Evolutionary conservation across 1,140 invertebrate genomes (phyloP), one percentile per base, ranked within the genome.

Genomic region (Bradynema listronoti): DNA sequence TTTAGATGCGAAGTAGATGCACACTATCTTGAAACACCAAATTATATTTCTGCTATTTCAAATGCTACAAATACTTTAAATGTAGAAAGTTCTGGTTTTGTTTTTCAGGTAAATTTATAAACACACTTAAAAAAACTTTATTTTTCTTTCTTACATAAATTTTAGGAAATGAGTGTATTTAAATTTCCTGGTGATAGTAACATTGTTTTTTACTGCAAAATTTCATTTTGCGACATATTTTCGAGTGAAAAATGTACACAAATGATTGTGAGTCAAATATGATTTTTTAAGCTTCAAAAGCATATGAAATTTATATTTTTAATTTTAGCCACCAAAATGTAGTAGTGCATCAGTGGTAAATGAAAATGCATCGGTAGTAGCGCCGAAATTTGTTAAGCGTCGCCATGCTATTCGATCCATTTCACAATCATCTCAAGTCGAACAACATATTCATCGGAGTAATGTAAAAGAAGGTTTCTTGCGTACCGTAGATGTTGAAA

Each of bases 111-210:
- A 25, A 24, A 11, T 19, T 19, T 52, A n/a, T 11, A 39, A 11
- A 39, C 36, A 19, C 39, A 42, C 52, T 41, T 29, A 55, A 52
- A 25, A 22, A 32, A 30, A 29, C n/a, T n/a, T 16, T 7, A 60
- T 3, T 16, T 4, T 11, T n/a, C 25, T 16, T n/a, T 30, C 22
- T 41, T 32, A 19, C 42, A 45, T 19, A 33, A 47, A 7, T 68
- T 73, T 46, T 61, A 77, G 49, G 75, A 78, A 59, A 78, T 78
- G 72, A 58, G 61, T 29, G 73, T 69, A 6, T 76, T 76, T 61
- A 78, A 78, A 52, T 76, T 76, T 54, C 73, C 73, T 14, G 75
- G 67, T 5, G 75, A 78, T 34, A 58, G 65, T 55, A 75, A 76
- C 55, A 33, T 76, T 11, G 7, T 68, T 9, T 76, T 76, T 56